Conservation (phyloP, 2,888 invertebrate species). For the Aphidoletes aphidimyza region DNA sequence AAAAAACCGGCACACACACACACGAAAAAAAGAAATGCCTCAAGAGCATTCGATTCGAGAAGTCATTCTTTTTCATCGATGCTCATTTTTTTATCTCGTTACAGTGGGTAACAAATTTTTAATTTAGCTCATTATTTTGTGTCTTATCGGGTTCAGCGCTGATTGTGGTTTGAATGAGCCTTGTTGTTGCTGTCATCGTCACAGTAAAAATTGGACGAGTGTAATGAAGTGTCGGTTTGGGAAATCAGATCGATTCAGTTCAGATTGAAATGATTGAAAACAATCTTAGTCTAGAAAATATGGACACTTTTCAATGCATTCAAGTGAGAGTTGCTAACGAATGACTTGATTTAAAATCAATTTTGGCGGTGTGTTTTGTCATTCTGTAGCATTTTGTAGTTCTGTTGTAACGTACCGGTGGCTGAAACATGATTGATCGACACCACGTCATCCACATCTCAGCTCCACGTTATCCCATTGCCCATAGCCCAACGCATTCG, state of each 20-base stretch:
- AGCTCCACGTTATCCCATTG: too few species aligned
- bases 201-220: neutral
- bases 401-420: neutral
- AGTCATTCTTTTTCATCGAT: neutral
- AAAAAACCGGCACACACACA: neutral
- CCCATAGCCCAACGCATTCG: neutral
- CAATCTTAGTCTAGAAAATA: too few species aligned
- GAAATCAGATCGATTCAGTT: neutral
- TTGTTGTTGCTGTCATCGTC: neutral
- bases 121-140: conserved; percentile 51
- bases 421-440: conserved; percentile 21
- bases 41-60: conserved; percentile 12
- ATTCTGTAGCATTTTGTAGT: too few species aligned
- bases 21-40: conserved; percentile 13
- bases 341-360: neutral
- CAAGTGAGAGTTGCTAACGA: neutral
- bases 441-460: conserved; percentile 27
- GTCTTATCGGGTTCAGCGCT: neutral
- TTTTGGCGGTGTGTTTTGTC: too few species aligned
- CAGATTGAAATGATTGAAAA: too few species aligned
- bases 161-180: neutral
- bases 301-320: too few species aligned
- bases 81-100: conserved; percentile 13
- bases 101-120: conserved; percentile 1
- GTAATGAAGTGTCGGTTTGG: conserved; percentile 48